Evolutionary conservation across 1,140 invertebrate genomes (phyloP), one percentile per base, ranked within the genome.

Genomic region (Magallana angulata): DNA sequence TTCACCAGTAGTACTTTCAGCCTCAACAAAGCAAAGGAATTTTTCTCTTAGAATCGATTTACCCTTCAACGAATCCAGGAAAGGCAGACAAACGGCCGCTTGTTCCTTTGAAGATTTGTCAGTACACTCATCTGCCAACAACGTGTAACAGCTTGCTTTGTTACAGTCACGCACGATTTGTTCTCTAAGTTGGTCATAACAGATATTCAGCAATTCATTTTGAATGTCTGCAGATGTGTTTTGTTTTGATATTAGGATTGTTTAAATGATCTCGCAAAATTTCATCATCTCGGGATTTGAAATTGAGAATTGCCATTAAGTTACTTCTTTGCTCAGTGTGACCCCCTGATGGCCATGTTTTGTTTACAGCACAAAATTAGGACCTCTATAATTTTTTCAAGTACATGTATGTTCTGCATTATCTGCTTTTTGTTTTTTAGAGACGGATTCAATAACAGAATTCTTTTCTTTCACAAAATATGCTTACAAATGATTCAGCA

Each of bases 261-360:
- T 18, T 18, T 5, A 87, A 24, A 82, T 88, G 84, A 8, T 85
- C 18, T 18, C n/a, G 6, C 14, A 88, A 18, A 48, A 85, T 18
- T 1, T 57, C 60, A 57, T 85, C 57, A 6, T 16, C 14, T 81
- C 14, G 3, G 1, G 87, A 83, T 14, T 4, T 9, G 18, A 18
- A 59, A 8, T 85, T 57, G 12, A 88, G 82, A n/a, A 88, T 30
- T 7, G 82, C 88, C 85, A 86, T 86, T 24, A 89, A 86, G 84
- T 89, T 89, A 68, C 88, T 89, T 48, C 16, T 57, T n/a, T 86
- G 85, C 57, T 89, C 87, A 1, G 80, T 88, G 62, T 88, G 84
- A 48, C 24, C 87, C 85, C 30, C 87, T 85, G 7, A 88, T 36
- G 14, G 87, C 71, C 1, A 88, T 86, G 48, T 86, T 88, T 68